Base-by-base conservation (phyloP, 2,797 vertebrate genomes). In the Lithobates sylvaticus region DNA sequence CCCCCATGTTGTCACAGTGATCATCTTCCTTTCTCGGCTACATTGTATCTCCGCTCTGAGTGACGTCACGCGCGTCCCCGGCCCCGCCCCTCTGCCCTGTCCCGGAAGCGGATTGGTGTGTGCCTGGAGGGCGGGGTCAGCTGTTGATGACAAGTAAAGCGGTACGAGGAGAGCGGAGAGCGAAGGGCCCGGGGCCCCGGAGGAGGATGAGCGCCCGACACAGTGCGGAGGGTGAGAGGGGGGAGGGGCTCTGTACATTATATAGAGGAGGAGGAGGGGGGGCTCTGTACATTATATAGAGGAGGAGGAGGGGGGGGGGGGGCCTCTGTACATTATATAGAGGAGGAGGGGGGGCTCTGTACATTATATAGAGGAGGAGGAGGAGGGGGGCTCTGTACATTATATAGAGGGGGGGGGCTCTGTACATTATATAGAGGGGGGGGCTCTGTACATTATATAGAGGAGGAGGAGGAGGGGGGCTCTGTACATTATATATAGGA, bases 161-260 rank as follows among this genome's bases (percentile, higher is more conserved):
- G 13, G 10, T 18, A 36, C 3, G 34, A 34, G 36, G 36, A 39
- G 72, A 8, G 27, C 36, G 67, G 81, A 68, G 61, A 26, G 10
- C 10, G 32, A 27, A 23, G 58, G 50, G 23, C 16, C 3, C 23
- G 18, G 54, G 34, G 15, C 69, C 70, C 39, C 29, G 72, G 34
- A 74, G 47, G 3, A 77, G 83, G 8, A 84, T 77, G 83, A 84
- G 75, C 83, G 61, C 75, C 68, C 72, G 76, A 47, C 65, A 39
- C 74, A 7, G 64, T 42, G 6, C 74, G 44, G 82, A 71, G 44
- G 64, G 82, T 34, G 83, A 84, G 72, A 42, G 18, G 34, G 13
- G 10, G 27, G 72, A 2, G 34, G 34, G 34, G 34, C 34, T 34
- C 34, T 34, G 34, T 34, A 34, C 5, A 34, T 34, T 34, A 34